Evolutionary conservation across 2,888 invertebrate genomes (phyloP).

Genomic region (Drosophila histrio): DNA sequence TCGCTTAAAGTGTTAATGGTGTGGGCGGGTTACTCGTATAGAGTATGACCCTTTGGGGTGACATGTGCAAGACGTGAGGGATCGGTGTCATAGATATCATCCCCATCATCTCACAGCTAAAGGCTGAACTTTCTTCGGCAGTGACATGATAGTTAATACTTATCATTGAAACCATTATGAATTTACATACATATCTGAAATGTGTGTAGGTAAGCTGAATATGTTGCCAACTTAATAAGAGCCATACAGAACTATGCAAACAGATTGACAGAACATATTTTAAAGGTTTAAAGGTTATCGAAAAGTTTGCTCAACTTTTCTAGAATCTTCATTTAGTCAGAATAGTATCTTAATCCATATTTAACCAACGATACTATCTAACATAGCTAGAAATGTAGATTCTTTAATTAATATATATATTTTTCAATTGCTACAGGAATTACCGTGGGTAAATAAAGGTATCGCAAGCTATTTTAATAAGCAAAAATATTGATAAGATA

Average conservation of each 20-base stretch:
- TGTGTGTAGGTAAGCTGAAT: slow-evolving; percentile 4
- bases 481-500: slow-evolving; percentile 7
- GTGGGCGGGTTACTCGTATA: slow-evolving; percentile 39
- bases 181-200: slow-evolving; percentile 25
- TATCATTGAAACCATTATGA: slow-evolving; percentile 42
- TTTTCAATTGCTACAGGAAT: background rate
- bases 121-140: slow-evolving; percentile 33
- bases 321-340: background rate
- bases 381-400: background rate
- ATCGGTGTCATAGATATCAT: slow-evolving; percentile 28
- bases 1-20: slow-evolving; percentile 65
- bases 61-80: slow-evolving; percentile 32
- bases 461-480: no score
- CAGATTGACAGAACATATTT: background rate
- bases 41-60: slow-evolving; percentile 58
- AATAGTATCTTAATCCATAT: background rate
- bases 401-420: background rate
- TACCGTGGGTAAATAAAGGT: background rate
- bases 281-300: background rate
- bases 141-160: slow-evolving; percentile 41
- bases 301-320: background rate
- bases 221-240: background rate
- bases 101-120: slow-evolving; percentile 35
- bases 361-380: background rate
- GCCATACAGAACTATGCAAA: background rate